Base-by-base conservation (phyloP, 2,888 invertebrate species). In the Zeuzera pyrina region DNA sequence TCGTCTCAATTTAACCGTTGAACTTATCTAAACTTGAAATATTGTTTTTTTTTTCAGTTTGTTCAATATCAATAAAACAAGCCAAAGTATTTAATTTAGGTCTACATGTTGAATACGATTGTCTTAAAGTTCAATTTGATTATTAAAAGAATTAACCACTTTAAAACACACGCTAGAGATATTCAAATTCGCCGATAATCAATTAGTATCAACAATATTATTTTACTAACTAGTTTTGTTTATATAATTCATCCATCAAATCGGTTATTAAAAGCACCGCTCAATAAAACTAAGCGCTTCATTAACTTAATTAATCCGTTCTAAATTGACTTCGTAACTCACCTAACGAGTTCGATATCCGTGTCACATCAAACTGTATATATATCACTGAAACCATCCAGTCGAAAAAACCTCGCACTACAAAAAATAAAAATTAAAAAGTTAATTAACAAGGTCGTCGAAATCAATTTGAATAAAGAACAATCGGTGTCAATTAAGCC, bases 401-500 rank as follows among this genome's bases (percentile, higher is more conserved):
- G 19, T 19, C 36, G 40, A 44, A 40, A 45, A 30, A n/a, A 2
- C 12, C 29, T n/a, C 5, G 19, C 24, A 24, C 7, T 13, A 31
- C 30, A 21, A 19, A 35, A 40, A 45, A 47, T 23, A 31, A 42
- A 45, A 35, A 39, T 38, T 47, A 25, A 31, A 42, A 45, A 35
- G 41, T 38, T 47, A 46, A 48, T 44, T 43, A 41, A 47, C 25
- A 12, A 7, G 12, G 12, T 11, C 11, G 3, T 14, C 4, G 15
- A 32, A 39, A 39, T 33, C 27, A 29, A 33, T 38, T 36, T 34
- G 32, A 36, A 40, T 34, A 34, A 41, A 42, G 42, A 52, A 49
- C 47, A 46, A 50, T 48, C n/a, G n/a, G n/a, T 39, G 43, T 43
- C 48, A 50, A 51, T 54, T 51, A 48, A 39, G 43, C 45, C 53